Evolutionary conservation across 1,140 invertebrate species (phyloP).

Genomic region (Cheumatopsyche charites): DNA sequence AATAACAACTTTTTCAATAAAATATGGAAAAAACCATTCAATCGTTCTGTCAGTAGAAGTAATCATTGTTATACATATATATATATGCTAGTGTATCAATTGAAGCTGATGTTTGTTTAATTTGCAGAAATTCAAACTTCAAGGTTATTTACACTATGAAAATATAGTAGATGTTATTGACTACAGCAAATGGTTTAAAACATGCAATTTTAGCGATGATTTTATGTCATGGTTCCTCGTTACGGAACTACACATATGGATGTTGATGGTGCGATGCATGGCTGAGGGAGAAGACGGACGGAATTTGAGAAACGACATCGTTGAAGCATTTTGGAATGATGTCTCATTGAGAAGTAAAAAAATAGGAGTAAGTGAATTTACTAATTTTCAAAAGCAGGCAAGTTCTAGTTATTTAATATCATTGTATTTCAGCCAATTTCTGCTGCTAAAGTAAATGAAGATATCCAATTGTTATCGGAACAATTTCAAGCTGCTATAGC

Average conservation of each 20-base stretch:
- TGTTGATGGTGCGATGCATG: conserved; percentile 77
- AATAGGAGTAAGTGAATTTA: conserved; percentile 72
- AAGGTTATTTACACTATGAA: conserved; percentile 69
- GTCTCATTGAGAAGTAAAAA: conserved; percentile 72
- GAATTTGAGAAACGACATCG: conserved; percentile 72
- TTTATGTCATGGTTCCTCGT: conserved; percentile 84
- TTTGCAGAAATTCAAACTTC: conserved; percentile 65
- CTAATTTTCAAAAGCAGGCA: too few species aligned
- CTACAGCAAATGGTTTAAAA: conserved; percentile 67
- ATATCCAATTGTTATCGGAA: conserved; percentile 68
- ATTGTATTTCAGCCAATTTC: conserved; percentile 60
- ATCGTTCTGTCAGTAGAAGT: background rate
- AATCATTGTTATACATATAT: background rate
- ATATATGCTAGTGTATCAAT: background rate
- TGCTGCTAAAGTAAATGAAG: conserved; percentile 61
- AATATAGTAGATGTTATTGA: conserved; percentile 66
- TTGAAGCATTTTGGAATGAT: conserved; percentile 84
- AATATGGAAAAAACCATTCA: conserved; percentile 42
- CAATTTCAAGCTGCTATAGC: conserved; percentile 85
- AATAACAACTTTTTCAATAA: conserved; percentile 60
- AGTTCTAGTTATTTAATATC: background rate
- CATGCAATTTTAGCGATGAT: conserved; percentile 75
- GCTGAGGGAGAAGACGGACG: conserved; percentile 75
- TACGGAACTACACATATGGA: conserved; percentile 86
- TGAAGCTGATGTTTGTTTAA: background rate